Evolutionary conservation across 1,140 invertebrate genomes (phyloP), one percentile per base, ranked within the genome.

Genomic region (Bombus balteatus): DNA sequence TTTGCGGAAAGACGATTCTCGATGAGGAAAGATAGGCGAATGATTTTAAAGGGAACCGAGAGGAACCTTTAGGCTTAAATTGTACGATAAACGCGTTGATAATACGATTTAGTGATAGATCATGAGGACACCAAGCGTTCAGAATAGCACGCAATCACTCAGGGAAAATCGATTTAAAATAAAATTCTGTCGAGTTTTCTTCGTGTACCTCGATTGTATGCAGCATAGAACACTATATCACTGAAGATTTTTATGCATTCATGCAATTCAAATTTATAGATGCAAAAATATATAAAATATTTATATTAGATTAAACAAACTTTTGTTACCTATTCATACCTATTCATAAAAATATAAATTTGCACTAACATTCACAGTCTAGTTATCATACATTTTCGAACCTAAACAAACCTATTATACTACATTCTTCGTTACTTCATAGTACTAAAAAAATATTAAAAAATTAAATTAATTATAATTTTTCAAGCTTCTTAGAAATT

Each of bases 141-240:
- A 85, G 74, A 72, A 87, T 92, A 91, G 92, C 90, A 90, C 91
- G 91, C 89, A 77, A 89, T 87, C 88, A 93, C 93, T 94, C 93
- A 94, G 93, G 93, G 92, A 94, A 81, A 86, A 92, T 92, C 89
- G 81, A 89, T 92, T 92, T 90, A 86, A 47, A 86, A 47, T 92
- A 88, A 87, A 85, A 89, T 91, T 87, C 81, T 89, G 34, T 82
- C 74, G 85, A 90, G 37, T 82, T 88, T 88, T 91, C 81, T 71
- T 84, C 74, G 74, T 53, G 86, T 32, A 75, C 81, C 68, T 85
- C 73, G 84, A 85, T 85, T 73, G 65, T 74, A 76, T 74, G 15
- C 22, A 74, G 41, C 66, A 86, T 66, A 9, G 65, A 41, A 70
- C 72, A 41, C 47, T 84, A 28, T 32, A 59, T 43, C 37, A 72